A percentile compares a stretch with the other conserved stretches of the same genome.
Evolutionary conservation across 2,888 invertebrate genomes (phyloP).

Genomic region (Drosophila atripex): DNA sequence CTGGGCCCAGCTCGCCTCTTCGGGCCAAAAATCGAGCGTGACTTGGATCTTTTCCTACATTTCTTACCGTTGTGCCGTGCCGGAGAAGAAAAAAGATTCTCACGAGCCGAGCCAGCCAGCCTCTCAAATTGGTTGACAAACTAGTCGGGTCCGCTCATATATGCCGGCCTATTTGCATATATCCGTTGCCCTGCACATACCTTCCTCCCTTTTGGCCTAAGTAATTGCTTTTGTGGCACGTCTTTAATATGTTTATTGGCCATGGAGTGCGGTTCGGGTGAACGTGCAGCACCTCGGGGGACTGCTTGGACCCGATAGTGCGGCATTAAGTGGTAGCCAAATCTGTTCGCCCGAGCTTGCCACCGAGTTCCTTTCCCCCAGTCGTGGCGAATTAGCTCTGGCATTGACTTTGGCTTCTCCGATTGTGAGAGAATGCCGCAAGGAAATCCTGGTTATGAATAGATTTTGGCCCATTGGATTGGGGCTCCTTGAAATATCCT

Average conservation of each 20-base stretch:
- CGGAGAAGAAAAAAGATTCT: constrained; percentile 60
- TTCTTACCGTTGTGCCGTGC: constrained; percentile 5
- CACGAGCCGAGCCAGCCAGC: constrained; percentile 70
- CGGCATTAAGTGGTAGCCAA: constrained; percentile 72
- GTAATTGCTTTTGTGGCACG: constrained; percentile 64
- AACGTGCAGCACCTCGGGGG: constrained; percentile 68
- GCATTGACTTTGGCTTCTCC: constrained; percentile 50
- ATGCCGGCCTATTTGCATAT: constrained; percentile 36
- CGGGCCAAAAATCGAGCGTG: constrained; percentile 72
- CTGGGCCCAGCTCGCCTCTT: constrained; percentile 39
- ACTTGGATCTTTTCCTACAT: constrained; percentile 67
- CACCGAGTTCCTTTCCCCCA: constrained; percentile 34
- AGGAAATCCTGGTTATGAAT: constrained; percentile 39
- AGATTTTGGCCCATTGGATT: constrained; percentile 5
- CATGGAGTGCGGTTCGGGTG: constrained; percentile 17
- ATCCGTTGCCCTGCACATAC: constrained; percentile 8
- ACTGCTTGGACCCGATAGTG: constrained; percentile 41
- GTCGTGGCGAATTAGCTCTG: constrained; percentile 38
- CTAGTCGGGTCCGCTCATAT: constrained; percentile 61
- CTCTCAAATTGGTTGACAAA: constrained; percentile 74
- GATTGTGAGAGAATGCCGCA: constrained; percentile 60
- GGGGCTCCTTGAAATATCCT: constrained; percentile 15
- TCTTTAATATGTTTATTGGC: constrained; percentile 68
- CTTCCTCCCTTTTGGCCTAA: constrained; percentile 32
- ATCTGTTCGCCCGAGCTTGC: constrained; percentile 49